Percentiles rank a stretch among this genome's conserved stretches.
Conservation (phyloP, 2,888 invertebrate species). For the Drosophila putrida region DNA sequence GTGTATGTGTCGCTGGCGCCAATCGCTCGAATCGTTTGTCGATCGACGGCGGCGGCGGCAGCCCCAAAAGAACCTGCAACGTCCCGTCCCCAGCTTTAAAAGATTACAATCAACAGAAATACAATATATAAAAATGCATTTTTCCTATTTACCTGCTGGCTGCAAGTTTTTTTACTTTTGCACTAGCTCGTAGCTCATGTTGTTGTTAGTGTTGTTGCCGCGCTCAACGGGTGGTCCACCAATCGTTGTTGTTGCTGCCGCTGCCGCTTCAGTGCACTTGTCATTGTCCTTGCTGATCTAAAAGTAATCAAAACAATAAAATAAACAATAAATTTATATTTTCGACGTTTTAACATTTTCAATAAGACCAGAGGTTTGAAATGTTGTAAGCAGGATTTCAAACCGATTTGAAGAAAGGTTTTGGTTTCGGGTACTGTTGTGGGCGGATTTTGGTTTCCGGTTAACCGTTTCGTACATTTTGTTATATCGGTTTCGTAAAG, state of each 20-base stretch:
- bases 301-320: conserved; percentile 37
- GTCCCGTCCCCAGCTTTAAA: conserved; percentile 23
- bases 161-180: conserved; percentile 12
- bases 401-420: too few species aligned
- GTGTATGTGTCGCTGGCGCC: conserved; percentile 61
- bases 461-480: too few species aligned
- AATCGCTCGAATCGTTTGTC: conserved; percentile 49
- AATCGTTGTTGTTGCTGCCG: conserved; percentile 39
- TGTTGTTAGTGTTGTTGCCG: conserved; percentile 29
- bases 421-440: too few species aligned
- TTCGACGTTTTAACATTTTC: not conserved
- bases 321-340: conserved; percentile 27
- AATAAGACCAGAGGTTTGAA: not conserved
- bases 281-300: conserved; percentile 44
- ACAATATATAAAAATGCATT: conserved; percentile 59
- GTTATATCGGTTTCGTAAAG: too few species aligned
- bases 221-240: conserved; percentile 60
- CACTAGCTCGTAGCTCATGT: conserved; percentile 23
- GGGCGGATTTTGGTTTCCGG: too few species aligned
- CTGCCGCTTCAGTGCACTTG: conserved; percentile 34
- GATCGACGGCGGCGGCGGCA: conserved; percentile 41
- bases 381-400: too few species aligned
- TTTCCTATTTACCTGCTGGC: conserved; percentile 67
- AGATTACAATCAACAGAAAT: conserved; percentile 67
- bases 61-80: conserved; percentile 29